These are phyloP conservation scores for Sarcophaga carnaria DNA, from an alignment of 2,888 invertebrate species.

Conservation along the genomic window DNA sequence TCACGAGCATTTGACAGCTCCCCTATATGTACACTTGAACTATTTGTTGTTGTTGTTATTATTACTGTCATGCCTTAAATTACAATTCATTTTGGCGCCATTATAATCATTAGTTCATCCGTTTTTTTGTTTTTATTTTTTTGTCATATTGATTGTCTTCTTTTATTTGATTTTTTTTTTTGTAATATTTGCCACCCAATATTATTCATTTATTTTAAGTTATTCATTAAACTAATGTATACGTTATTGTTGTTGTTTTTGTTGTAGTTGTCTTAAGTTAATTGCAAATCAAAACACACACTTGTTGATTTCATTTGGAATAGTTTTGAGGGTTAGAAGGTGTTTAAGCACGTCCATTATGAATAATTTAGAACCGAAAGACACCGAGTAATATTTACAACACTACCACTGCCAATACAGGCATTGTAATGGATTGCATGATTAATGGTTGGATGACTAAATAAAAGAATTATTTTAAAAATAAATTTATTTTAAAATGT, in stretches of 20 bases:
- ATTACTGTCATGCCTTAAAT: background rate
- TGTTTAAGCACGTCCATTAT: slow-evolving; percentile 38
- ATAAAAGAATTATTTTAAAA: too few species aligned
- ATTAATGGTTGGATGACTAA: too few species aligned
- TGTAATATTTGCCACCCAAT: background rate
- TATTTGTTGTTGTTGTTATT: slow-evolving; percentile 15
- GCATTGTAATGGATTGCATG: too few species aligned
- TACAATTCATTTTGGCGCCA: background rate
- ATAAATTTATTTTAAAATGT: too few species aligned
- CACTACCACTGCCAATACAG: too few species aligned
- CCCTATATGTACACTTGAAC: slow-evolving; percentile 27
- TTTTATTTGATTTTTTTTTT: slow-evolving; percentile 36
- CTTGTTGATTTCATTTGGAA: background rate
- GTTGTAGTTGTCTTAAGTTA: slow-evolving; percentile 12
- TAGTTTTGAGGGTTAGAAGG: slow-evolving; percentile 37
- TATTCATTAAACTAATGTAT: slow-evolving; percentile 10
- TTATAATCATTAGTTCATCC: background rate
- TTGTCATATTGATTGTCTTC: background rate
- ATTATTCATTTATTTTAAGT: slow-evolving; percentile 3
- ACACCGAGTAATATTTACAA: too few species aligned
- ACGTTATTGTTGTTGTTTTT: slow-evolving; percentile 5
- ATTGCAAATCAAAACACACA: slow-evolving; percentile 15
- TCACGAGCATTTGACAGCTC: slow-evolving; percentile 29
- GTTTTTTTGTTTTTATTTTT: slow-evolving; percentile 16
- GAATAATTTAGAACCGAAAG: background rate